Conservation (phyloP, 2,888 invertebrate genomes). For the Parasteatoda lunata region DNA sequence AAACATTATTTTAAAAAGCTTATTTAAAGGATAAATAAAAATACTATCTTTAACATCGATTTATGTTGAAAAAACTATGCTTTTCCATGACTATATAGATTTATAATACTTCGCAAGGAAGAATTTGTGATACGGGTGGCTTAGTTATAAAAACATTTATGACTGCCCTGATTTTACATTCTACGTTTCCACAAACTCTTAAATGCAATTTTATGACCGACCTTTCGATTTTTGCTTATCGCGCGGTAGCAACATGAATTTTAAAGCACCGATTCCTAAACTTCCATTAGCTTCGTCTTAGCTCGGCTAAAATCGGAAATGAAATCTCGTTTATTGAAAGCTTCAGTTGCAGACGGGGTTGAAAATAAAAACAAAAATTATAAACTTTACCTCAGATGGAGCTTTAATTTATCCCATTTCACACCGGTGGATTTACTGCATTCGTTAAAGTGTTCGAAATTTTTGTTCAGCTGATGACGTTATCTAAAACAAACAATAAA, state of each 20-base stretch:
- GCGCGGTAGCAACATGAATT: slow-evolving; percentile 50
- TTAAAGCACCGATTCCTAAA: slow-evolving; percentile 45
- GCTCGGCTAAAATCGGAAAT: slow-evolving; percentile 39
- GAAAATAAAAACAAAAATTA: not conserved
- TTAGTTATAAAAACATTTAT: too few relatives aligned
- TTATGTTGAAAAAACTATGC: too few relatives aligned
- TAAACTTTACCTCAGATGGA: slow-evolving; percentile 17
- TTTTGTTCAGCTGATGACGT: not conserved
- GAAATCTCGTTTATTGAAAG: slow-evolving; percentile 59
- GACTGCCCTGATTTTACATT: not conserved
- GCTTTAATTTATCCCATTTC: slow-evolving; percentile 51
- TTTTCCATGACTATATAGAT: too few relatives aligned
- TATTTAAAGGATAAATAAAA: too few relatives aligned
- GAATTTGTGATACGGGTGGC: too few relatives aligned
- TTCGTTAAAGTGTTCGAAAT: slow-evolving; percentile 34
- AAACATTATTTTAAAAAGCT: too few relatives aligned
- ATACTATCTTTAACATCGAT: too few relatives aligned
- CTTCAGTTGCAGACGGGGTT: slow-evolving; percentile 26
- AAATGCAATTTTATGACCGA: slow-evolving; percentile 57
- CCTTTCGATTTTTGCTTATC: slow-evolving; percentile 58
- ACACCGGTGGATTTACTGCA: slow-evolving; percentile 14
- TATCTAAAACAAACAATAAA: slow-evolving; percentile 50
- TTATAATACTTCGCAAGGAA: too few relatives aligned
- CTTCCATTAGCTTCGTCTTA: slow-evolving; percentile 34
- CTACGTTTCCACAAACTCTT: slow-evolving; percentile 20